Percentiles rank a stretch among this genome's conserved stretches.
phyloP scores from a whole-genome alignment of 2,113 vertebrate species.

The Sphaerodactylus townsendi region DNA sequence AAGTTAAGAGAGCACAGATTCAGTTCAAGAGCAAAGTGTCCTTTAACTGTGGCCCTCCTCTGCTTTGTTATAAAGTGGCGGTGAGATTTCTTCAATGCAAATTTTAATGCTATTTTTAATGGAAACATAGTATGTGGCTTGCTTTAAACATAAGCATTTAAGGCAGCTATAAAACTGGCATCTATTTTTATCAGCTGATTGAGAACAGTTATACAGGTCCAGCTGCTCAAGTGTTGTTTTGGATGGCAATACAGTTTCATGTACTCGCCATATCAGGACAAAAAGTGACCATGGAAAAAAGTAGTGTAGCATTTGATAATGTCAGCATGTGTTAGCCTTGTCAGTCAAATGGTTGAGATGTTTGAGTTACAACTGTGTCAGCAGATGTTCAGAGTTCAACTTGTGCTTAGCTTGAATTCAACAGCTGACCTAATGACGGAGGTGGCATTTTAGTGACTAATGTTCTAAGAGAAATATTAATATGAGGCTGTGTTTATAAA shows the following conservation, averaged over 20 bases:
- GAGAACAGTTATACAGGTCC: conserved; percentile 76
- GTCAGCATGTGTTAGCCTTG: conserved; percentile 98
- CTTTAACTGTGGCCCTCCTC: conserved; percentile 45
- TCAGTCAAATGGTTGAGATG: conserved; percentile 89
- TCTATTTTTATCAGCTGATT: conserved; percentile 82
- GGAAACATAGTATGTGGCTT: conserved; percentile 73
- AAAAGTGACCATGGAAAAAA: conserved; percentile 82
- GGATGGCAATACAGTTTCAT: conserved; percentile 82
- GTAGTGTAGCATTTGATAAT: conserved; percentile 92
- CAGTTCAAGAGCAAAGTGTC: conserved; percentile 29
- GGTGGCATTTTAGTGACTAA: conserved; percentile 79
- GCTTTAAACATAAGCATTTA: conserved; percentile 68
- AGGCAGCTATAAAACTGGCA: conserved; percentile 73
- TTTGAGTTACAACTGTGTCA: conserved; percentile 84
- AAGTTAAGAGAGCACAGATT: neutral
- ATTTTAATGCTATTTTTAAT: conserved; percentile 61
- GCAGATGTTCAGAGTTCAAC: conserved; percentile 82
- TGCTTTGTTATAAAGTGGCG: conserved; percentile 46
- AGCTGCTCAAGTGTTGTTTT: conserved; percentile 83
- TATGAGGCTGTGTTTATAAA: conserved; percentile 62
- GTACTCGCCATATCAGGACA: conserved; percentile 96
- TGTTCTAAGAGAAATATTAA: conserved; percentile 70
- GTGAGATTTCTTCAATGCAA: conserved; percentile 64
- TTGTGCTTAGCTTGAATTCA: conserved; percentile 78
- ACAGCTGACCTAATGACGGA: conserved; percentile 82